Base-by-base conservation (phyloP, 2,888 invertebrate genomes). In the Archips crataeganus region DNA sequence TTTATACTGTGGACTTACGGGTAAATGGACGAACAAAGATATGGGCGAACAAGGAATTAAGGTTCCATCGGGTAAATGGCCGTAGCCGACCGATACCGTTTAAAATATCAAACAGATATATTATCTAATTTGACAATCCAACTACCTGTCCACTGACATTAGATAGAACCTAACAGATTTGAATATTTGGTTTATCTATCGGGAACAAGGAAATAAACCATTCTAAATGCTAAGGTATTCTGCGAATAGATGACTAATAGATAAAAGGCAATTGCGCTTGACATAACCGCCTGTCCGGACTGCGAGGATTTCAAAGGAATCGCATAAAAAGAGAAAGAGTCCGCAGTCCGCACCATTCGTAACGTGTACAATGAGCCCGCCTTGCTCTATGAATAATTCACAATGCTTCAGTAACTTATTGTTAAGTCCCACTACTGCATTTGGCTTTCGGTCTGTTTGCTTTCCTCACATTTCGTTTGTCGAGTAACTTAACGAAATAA, bases 341-440 rank as follows among this genome's bases (percentile, higher is more conserved):
- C 54, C 54, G 8, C 54, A 54, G 54, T 51, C 75, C 64, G 65
- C 39, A 47, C 71, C 34, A 70, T 74, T 62, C 71, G 69, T 73
- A 69, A 69, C 59, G 64, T 73, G 73, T 79, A 82, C 80, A 81
- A 78, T 79, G 75, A 77, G 79, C 78, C 79, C 77, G 77, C 67
- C 75, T 76, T 76, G 75, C 77, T 79, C 79, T 78, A 83, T 85
- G 82, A 84, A 85, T 85, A 80, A 84, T 85, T 83, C 82, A 84
- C 81, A 75, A 76, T 72, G 79, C 80, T 82, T 79, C 80, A 77
- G 83, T 82, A 84, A 83, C 83, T 83, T 84, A 85, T 81, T 82
- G 79, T 82, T 80, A 77, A 82, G 81, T 81, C 82, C 77, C 79
- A 79, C 81, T 81, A 82, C 83, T 82, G 80, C 81, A 82, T 81